Percentiles rank a stretch among this genome's conserved stretches.
These are phyloP conservation scores for Bedellia somnulentella DNA, from an alignment of 2,888 invertebrate genomes.

Conservation along the genomic window DNA sequence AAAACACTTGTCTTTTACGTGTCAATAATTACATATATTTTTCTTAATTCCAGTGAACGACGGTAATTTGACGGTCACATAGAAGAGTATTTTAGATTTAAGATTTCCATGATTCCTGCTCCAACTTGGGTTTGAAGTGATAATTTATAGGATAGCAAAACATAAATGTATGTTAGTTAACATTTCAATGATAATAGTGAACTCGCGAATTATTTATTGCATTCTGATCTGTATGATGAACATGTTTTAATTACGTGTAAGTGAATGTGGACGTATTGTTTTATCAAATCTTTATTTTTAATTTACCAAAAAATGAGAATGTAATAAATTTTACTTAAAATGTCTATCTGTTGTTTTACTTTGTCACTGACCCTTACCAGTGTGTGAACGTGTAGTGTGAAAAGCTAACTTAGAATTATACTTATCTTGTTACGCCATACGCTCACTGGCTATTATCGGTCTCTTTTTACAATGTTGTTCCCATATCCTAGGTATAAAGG, in stretches of 20 bases:
- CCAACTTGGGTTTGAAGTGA: conserved; percentile 52
- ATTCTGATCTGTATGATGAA: conserved; percentile 50
- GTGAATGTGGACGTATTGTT: conserved; percentile 44
- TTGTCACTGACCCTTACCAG: too few relatives aligned
- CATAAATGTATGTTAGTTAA: conserved; percentile 30
- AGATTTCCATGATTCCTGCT: conserved; percentile 55
- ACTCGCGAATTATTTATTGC: conserved; percentile 58
- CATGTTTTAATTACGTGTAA: conserved; percentile 42
- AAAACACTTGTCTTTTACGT: too few relatives aligned
- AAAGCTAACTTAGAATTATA: too few relatives aligned
- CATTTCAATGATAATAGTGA: conserved; percentile 32
- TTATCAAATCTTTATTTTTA: conserved; percentile 48
- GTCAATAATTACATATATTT: background rate
- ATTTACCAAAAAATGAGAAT: conserved; percentile 56
- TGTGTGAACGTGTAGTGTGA: too few relatives aligned
- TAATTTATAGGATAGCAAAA: conserved; percentile 26
- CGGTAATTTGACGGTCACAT: conserved; percentile 26
- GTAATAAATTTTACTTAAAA: too few relatives aligned
- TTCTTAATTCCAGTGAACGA: background rate
- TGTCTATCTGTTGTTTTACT: too few relatives aligned
- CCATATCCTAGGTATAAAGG: too few relatives aligned
- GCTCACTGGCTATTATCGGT: too few relatives aligned
- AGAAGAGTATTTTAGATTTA: conserved; percentile 50
- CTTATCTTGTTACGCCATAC: too few relatives aligned
- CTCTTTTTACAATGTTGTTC: too few relatives aligned